Conservation (phyloP, 2,113 vertebrate genomes). For the Euleptes europaea region DNA sequence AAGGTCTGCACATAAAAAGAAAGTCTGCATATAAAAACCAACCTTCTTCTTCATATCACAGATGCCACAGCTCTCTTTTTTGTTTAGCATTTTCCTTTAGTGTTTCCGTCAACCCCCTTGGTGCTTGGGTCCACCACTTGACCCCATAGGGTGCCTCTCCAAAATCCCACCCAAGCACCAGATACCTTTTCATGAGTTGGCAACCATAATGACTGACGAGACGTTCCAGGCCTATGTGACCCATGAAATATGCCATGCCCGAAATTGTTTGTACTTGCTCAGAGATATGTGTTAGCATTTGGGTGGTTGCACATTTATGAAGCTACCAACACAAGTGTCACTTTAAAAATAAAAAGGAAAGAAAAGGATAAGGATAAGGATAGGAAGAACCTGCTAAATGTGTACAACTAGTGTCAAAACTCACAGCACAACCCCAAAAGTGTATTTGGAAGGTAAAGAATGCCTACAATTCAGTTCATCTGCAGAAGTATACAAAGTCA, state of each 20-base stretch:
- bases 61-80: no score
- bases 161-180: no score
- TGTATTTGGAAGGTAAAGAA: background rate
- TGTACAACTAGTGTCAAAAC: constrained; percentile 70
- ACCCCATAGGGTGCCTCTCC: no score
- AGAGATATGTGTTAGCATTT: background rate
- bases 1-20: no score
- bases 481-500: rapidly evolving
- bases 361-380: no score
- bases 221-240: background rate
- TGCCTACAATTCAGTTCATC: background rate
- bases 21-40: no score
- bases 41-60: no score
- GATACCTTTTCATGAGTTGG: no score
- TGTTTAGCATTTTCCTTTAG: no score
- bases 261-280: background rate
- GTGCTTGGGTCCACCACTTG: no score
- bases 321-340: background rate
- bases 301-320: background rate
- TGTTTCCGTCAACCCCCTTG: no score
- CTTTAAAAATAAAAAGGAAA: background rate
- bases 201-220: background rate
- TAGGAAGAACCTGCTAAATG: constrained; percentile 68
- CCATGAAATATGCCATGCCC: background rate
- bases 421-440: constrained; percentile 67